Base-by-base conservation (phyloP, 2,888 invertebrate species). In the Elysia crispata region DNA sequence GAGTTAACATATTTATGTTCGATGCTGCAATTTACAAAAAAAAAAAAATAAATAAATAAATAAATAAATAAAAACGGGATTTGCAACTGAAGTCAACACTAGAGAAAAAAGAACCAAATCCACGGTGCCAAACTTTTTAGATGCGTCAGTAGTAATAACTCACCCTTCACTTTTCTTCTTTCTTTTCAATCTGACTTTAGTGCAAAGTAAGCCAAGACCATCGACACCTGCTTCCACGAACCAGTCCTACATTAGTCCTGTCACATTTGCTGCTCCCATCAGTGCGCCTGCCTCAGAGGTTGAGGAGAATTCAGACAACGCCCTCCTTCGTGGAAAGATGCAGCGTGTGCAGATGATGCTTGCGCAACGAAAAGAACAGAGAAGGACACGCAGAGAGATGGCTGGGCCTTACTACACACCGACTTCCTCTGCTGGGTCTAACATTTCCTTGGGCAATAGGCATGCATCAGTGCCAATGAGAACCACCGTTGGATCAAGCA, bases 281-380 rank as follows among this genome's bases (percentile, higher is more conserved):
- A 23, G 6, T 8, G 15, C n/a, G 3, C n/a, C 60, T 60, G 60
- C 23, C 6, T 60, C 23, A 23, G 60, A 20, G 6, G 41, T 67
- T 15, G 57, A 49, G 20, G 82, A 82, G 30, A 64, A 82, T 49
- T 60, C 57, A 41, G 77, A 96, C 85, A 96, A 96, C 90, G 94
- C 94, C 86, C 95, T 95, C 87, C 95, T 96, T 11, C 95, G 96
- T 88, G 95, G 96, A 86, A 97, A 97, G 92, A 94, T 97, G 92
- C 96, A 97, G 89, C 96, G 96, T 85, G 93, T 97, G 77, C 95
- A 97, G 85, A 94, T 96, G 85, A 96, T 97, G 80, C 96, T 98
- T 96, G 97, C 97, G 87, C 96, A 97, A 92, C 94, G 96, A 88
- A 95, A 97, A 84, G 95, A 93, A 60, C 92, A 93, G 66, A 92